phyloP scores from a whole-genome alignment of 1,140 invertebrate species.

The Eciton burchellii region DNA sequence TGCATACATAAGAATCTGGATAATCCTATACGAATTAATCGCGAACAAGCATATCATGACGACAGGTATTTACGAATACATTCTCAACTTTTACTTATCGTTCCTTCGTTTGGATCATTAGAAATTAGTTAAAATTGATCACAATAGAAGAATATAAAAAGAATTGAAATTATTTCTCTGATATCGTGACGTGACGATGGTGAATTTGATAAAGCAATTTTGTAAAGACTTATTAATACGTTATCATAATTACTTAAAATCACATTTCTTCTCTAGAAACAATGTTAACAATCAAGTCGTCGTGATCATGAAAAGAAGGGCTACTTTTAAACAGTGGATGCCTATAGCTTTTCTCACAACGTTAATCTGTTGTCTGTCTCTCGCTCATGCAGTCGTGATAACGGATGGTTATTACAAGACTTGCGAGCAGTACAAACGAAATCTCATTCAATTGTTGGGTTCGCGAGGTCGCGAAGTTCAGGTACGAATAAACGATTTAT shows the following conservation, averaged over 20 bases:
- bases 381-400: constrained; percentile 87
- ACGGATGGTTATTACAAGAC: constrained; percentile 89
- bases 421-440: constrained; percentile 88
- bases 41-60: constrained; percentile 37
- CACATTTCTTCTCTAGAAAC: constrained; percentile 10
- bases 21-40: constrained; percentile 73
- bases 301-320: constrained; percentile 85
- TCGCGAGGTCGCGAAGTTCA: constrained; percentile 81
- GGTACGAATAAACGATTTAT: constrained; percentile 66
- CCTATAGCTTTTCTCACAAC: constrained; percentile 86
- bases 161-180: too few species aligned
- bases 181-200: too few species aligned
- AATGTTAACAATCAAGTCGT: constrained; percentile 79
- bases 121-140: neutral
- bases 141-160: too few species aligned
- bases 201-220: too few species aligned
- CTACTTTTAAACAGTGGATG: constrained; percentile 87
- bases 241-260: neutral
- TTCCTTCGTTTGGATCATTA: neutral
- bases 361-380: constrained; percentile 87
- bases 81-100: neutral
- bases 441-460: constrained; percentile 84
- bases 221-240: too few species aligned
- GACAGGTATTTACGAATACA: constrained; percentile 65
- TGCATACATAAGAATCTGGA: constrained; percentile 86